Percentiles rank a stretch among this genome's conserved stretches.
Evolutionary conservation across 2,888 invertebrate genomes (phyloP).

Genomic region (Idaea aversata): DNA sequence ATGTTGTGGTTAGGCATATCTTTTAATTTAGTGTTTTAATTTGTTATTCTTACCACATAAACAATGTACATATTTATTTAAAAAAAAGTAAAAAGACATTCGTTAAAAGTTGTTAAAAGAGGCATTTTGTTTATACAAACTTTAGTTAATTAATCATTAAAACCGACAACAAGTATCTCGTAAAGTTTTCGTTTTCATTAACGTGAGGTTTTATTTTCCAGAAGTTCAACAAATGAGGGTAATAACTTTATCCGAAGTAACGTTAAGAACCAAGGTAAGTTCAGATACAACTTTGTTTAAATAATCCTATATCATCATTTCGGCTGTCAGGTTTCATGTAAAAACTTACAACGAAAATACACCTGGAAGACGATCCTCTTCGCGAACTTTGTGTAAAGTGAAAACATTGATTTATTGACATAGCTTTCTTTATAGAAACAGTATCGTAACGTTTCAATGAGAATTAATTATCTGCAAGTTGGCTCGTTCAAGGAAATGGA

Average conservation of each 20-base stretch:
- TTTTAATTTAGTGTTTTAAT: too few species aligned
- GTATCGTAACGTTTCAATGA: not conserved
- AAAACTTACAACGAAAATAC: slow-evolving; percentile 35
- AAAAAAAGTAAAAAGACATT: too few species aligned
- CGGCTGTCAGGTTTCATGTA: slow-evolving; percentile 4
- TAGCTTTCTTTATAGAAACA: slow-evolving; percentile 28
- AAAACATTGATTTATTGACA: slow-evolving; percentile 45
- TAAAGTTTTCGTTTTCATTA: not conserved
- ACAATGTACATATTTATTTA: too few species aligned
- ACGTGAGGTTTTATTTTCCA: slow-evolving; percentile 52
- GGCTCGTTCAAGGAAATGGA: not conserved
- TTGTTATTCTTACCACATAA: too few species aligned
- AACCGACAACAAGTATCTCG: not conserved
- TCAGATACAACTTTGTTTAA: slow-evolving; percentile 39
- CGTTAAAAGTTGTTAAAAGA: too few species aligned
- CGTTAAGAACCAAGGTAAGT: slow-evolving; percentile 52
- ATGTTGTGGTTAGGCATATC: too few species aligned
- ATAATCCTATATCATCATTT: slow-evolving; percentile 50
- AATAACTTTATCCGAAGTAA: slow-evolving; percentile 41
- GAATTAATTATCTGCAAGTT: not conserved
- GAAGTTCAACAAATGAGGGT: slow-evolving; percentile 48
- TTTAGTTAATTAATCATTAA: too few species aligned
- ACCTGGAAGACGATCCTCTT: slow-evolving; percentile 31
- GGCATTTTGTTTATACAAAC: too few species aligned
- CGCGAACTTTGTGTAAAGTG: slow-evolving; percentile 39